phyloP scores from a whole-genome alignment of 2,888 invertebrate species.

The Apeira syringaria region DNA sequence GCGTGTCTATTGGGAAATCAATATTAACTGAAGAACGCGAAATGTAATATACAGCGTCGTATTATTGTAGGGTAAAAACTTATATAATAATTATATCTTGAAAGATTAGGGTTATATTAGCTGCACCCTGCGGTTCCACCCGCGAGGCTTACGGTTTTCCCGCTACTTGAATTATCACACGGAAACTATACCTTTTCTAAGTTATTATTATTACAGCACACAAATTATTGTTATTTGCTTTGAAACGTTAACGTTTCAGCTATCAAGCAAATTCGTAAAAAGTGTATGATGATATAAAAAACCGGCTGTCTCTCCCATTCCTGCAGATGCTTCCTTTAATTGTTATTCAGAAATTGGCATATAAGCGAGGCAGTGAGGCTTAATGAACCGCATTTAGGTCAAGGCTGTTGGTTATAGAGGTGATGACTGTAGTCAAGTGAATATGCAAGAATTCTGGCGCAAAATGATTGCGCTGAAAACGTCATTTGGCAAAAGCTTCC shows the following conservation, averaged over 20 bases:
- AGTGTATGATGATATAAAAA: constrained; percentile 53
- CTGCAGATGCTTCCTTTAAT: constrained; percentile 62
- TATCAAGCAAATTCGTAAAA: constrained; percentile 42
- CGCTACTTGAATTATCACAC: too few relatives aligned
- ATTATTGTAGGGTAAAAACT: too few relatives aligned
- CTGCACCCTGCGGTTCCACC: too few relatives aligned
- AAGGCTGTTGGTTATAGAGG: constrained; percentile 47
- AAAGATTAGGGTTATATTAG: too few relatives aligned
- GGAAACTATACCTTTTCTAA: too few relatives aligned
- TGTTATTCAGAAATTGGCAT: constrained; percentile 65
- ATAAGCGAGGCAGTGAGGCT: constrained; percentile 66
- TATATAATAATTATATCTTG: too few relatives aligned
- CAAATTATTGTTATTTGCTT: too few relatives aligned
- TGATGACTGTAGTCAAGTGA: constrained; percentile 19
- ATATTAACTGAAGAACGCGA: constrained; percentile 30
- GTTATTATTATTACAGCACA: too few relatives aligned
- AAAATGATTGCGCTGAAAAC: constrained; percentile 24
- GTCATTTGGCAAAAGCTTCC: constrained; percentile 12
- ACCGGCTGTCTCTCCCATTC: constrained; percentile 48
- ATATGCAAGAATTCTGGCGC: constrained; percentile 38
- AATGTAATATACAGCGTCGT: constrained; percentile 1
- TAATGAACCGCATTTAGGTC: constrained; percentile 70
- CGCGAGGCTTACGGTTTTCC: too few relatives aligned
- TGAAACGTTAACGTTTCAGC: constrained; percentile 25
- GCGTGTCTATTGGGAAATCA: constrained; percentile 45